Percentiles rank a stretch among this genome's conserved stretches.
Evolutionary conservation across 2,113 vertebrate species (phyloP).

Genomic region (Pagrus major): DNA sequence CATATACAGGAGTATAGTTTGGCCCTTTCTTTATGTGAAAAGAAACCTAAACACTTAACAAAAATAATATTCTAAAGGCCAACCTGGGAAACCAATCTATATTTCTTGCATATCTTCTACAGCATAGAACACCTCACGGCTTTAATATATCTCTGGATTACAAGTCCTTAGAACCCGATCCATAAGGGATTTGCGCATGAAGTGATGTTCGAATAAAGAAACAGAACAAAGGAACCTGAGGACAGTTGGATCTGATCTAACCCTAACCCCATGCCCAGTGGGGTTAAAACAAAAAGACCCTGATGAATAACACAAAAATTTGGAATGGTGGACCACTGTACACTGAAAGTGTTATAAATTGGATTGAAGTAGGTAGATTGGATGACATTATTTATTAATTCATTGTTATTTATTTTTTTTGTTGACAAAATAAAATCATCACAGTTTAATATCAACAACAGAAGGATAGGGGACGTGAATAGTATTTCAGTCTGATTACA

Average conservation of each 20-base stretch:
- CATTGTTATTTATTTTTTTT: too few relatives aligned
- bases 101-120: not conserved
- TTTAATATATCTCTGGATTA: not conserved
- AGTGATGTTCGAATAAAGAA: not conserved
- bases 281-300: too few relatives aligned
- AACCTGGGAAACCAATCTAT: not conserved
- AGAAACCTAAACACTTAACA: not conserved
- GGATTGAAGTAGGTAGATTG: too few relatives aligned
- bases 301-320: not conserved
- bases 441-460: conserved; percentile 17
- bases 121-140: not conserved
- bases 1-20: too few relatives aligned
- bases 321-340: too few relatives aligned
- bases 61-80: not conserved
- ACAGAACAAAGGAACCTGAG: not conserved
- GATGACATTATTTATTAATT: too few relatives aligned
- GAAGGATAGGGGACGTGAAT: not conserved
- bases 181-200: not conserved
- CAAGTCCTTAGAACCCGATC: not conserved
- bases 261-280: too few relatives aligned
- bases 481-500: conserved; percentile 20
- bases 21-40: not conserved
- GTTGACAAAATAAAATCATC: not conserved
- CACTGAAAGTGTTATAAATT: too few relatives aligned
- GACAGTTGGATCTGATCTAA: not conserved